These are phyloP conservation scores for Microcebus ravelobensis DNA, from an alignment of 2,113 vertebrate species.

Conservation along the genomic window DNA sequence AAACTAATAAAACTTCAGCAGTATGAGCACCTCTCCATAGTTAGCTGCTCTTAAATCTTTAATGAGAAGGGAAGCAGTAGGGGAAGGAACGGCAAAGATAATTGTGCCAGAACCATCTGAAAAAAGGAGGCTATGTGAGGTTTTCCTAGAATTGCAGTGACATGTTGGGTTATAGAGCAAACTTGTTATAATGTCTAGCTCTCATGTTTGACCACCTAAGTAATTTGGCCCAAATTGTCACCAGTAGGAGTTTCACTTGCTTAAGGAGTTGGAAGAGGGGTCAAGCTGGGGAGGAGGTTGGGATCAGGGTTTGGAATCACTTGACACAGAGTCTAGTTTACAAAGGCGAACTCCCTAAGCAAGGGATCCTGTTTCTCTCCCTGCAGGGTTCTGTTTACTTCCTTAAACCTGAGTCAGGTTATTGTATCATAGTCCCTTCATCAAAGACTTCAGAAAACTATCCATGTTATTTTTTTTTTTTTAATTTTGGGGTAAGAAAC, in stretches of 20 bases:
- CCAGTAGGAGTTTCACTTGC: not conserved
- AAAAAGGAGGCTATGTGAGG: not conserved
- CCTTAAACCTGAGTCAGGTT: not conserved
- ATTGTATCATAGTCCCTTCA: not conserved
- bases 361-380: not conserved
- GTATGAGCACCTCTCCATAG: not conserved
- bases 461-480: slow-evolving; percentile 11
- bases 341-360: not conserved
- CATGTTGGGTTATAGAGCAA: not conserved
- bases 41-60: not conserved
- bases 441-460: not conserved
- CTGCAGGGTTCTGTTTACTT: not conserved
- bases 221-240: not conserved
- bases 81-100: not conserved
- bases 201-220: not conserved
- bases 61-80: not conserved
- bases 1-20: slow-evolving; percentile 33
- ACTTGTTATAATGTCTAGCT: not conserved
- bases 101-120: not conserved
- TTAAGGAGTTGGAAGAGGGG: not conserved
- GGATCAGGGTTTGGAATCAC: not conserved
- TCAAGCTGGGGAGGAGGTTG: not conserved
- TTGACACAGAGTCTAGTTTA: not conserved
- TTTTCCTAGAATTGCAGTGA: not conserved
- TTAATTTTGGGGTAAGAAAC: not conserved